Conservation (phyloP, 1,140 invertebrate genomes). For the Drosophila neocordata region DNA sequence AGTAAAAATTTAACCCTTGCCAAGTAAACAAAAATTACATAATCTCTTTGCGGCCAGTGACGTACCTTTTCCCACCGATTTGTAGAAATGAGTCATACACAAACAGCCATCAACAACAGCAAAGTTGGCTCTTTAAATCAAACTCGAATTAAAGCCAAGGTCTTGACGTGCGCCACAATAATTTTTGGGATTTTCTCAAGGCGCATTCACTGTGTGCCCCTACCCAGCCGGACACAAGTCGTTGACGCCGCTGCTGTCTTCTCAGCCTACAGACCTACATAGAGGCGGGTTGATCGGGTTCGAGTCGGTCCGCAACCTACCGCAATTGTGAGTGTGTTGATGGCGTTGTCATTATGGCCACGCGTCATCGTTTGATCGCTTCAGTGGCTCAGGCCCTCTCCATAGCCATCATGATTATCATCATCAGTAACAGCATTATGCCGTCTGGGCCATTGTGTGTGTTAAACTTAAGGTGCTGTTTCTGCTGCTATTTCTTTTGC, state of each 20-base stretch:
- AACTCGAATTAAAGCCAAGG: conserved; percentile 76
- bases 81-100: conserved; percentile 42
- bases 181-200: conserved; percentile 78
- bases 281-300: conserved; percentile 34
- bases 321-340: conserved; percentile 67
- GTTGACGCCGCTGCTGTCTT: conserved; percentile 65
- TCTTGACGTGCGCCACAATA: conserved; percentile 72
- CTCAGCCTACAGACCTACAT: conserved; percentile 63
- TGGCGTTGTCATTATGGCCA: conserved; percentile 17
- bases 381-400: conserved; percentile 19
- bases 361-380: conserved; percentile 9
- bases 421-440: conserved; percentile 42
- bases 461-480: conserved; percentile 32
- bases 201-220: conserved; percentile 44
- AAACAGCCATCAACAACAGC: conserved; percentile 7
- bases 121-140: conserved; percentile 67
- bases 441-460: conserved; percentile 58
- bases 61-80: conserved; percentile 64
- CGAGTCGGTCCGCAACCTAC: conserved; percentile 62
- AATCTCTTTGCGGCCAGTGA: conserved; percentile 56
- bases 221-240: conserved; percentile 42
- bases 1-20: conserved; percentile 71
- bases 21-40: conserved; percentile 53
- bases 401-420: conserved; percentile 27
- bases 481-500: conserved; percentile 26